Conservation (phyloP, 2,113 vertebrate genomes). For the Poeciliopsis prolifica region DNA sequence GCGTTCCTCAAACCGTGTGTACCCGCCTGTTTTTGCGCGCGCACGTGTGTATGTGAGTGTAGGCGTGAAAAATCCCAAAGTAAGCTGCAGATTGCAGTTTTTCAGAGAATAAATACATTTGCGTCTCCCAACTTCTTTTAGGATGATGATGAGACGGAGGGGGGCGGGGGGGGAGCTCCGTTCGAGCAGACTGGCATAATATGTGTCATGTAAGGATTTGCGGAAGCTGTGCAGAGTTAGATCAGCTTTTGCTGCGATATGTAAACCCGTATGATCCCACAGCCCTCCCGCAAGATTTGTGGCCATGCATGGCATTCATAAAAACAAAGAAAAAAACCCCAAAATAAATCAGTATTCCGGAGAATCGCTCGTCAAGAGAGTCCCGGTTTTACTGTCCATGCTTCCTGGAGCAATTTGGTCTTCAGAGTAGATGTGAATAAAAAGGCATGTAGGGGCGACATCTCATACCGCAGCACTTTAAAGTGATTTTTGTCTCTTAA, state of each 20-base stretch:
- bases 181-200: slow-evolving; percentile 31
- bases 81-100: slow-evolving; percentile 45
- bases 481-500: slow-evolving; percentile 62
- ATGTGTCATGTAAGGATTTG: slow-evolving; percentile 59
- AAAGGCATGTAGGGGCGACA: slow-evolving; percentile 50
- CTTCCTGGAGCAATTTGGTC: slow-evolving; percentile 56
- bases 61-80: slow-evolving; percentile 85
- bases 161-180: slow-evolving; percentile 15
- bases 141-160: background rate
- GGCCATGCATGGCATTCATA: slow-evolving; percentile 23
- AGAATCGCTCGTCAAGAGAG: slow-evolving; percentile 53
- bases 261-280: slow-evolving; percentile 55
- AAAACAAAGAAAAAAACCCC: background rate
- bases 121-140: slow-evolving; percentile 42
- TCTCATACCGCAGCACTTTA: slow-evolving; percentile 60
- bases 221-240: slow-evolving; percentile 41
- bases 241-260: slow-evolving; percentile 55
- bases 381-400: slow-evolving; percentile 52
- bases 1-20: slow-evolving; percentile 33
- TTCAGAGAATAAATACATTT: slow-evolving; percentile 29
- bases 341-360: slow-evolving; percentile 59
- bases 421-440: slow-evolving; percentile 57
- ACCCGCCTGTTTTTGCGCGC: slow-evolving; percentile 4
- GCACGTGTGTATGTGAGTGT: slow-evolving; percentile 58
- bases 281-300: slow-evolving; percentile 55